These are phyloP conservation scores for Aporophyla nigra DNA, from an alignment of 2,888 invertebrate genomes.

Conservation along the genomic window DNA sequence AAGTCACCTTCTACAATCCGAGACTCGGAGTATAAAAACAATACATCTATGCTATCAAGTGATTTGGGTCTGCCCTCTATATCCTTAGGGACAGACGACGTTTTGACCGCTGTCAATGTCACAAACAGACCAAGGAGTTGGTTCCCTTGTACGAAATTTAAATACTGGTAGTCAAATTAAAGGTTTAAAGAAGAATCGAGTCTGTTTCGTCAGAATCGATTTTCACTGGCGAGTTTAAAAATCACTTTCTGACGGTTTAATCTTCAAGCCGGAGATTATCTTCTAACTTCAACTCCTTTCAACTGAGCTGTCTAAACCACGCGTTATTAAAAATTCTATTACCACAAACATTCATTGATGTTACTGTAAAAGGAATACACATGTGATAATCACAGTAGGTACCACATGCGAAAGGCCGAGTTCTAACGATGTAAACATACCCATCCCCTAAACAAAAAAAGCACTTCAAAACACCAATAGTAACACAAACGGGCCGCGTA, in stretches of 20 bases:
- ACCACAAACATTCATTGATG: slow-evolving; percentile 40
- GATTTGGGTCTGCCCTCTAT: slow-evolving; percentile 68
- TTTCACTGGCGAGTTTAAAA: slow-evolving; percentile 22
- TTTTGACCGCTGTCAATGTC: slow-evolving; percentile 81
- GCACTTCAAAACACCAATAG: slow-evolving; percentile 66
- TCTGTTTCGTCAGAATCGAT: slow-evolving; percentile 1
- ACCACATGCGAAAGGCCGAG: slow-evolving; percentile 64
- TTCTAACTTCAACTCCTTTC: background rate
- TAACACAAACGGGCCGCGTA: slow-evolving; percentile 68
- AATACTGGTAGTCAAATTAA: slow-evolving; percentile 52
- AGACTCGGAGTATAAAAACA: slow-evolving; percentile 58
- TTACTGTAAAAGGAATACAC: slow-evolving; percentile 54
- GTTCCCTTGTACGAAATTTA: slow-evolving; percentile 48
- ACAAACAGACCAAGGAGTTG: slow-evolving; percentile 64
- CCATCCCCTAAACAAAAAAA: slow-evolving; percentile 64
- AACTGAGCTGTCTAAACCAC: slow-evolving; percentile 25
- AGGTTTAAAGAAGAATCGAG: slow-evolving; percentile 23
- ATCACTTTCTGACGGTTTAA: background rate
- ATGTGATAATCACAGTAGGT: slow-evolving; percentile 55
- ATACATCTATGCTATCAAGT: slow-evolving; percentile 64
- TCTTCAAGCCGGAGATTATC: slow-evolving; percentile 9
- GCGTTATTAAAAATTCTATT: slow-evolving; percentile 40
- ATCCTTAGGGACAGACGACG: slow-evolving; percentile 69
- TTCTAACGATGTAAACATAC: slow-evolving; percentile 67
- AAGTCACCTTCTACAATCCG: slow-evolving; percentile 53